Evolutionary conservation across 1,140 invertebrate species (phyloP).

Genomic region (Euura lappo): DNA sequence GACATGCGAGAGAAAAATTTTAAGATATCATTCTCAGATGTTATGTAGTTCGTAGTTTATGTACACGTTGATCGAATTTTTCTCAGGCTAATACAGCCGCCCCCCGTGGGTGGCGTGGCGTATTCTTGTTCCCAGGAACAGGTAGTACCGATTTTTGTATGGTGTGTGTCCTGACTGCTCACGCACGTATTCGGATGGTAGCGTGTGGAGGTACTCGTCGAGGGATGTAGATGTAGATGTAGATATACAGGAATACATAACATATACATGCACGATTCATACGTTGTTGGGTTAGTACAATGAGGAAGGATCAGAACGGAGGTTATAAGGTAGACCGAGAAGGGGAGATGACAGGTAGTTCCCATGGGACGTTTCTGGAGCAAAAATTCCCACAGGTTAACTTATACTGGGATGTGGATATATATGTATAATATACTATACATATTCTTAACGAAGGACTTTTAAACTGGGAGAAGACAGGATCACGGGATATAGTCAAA

Average conservation of each 20-base stretch:
- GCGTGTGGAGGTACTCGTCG: too few relatives aligned
- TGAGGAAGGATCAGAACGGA: slow-evolving; percentile 3
- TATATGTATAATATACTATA: too few relatives aligned
- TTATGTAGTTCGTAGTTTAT: too few relatives aligned
- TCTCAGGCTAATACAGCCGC: slow-evolving; percentile 23
- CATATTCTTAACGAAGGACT: neutral
- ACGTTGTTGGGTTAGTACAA: neutral
- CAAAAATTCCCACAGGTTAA: slow-evolving; percentile 44
- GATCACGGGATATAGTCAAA: neutral
- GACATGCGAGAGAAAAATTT: too few relatives aligned
- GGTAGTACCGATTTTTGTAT: slow-evolving; percentile 28
- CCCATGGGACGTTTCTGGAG: slow-evolving; percentile 43
- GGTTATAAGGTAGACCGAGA: neutral
- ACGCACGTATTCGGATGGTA: too few relatives aligned
- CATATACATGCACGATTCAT: slow-evolving; percentile 10
- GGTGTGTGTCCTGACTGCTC: slow-evolving; percentile 23
- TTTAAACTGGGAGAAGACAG: neutral
- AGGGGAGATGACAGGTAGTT: slow-evolving; percentile 45
- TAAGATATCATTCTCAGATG: too few relatives aligned
- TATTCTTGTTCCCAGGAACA: slow-evolving; percentile 45
- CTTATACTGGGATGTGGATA: neutral
- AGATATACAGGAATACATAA: neutral
- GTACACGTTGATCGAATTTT: neutral
- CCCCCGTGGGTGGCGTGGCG: slow-evolving; percentile 22
- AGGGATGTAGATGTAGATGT: neutral